Percentiles rank a stretch among this genome's conserved stretches.
Evolutionary conservation across 2,888 invertebrate species (phyloP).

Genomic region (Laothoe populi): DNA sequence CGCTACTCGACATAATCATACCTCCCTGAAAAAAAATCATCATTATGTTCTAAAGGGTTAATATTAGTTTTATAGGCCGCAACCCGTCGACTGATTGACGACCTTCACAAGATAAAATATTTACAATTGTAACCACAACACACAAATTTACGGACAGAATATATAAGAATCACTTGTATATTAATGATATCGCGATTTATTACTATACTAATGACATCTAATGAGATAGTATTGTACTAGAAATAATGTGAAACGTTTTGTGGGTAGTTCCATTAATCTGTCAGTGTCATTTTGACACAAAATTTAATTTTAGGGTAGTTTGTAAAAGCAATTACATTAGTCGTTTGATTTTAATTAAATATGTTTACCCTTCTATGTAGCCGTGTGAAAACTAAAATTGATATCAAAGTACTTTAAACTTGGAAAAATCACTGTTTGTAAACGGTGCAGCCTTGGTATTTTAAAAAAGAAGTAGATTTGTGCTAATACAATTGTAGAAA

Average conservation of each 20-base stretch:
- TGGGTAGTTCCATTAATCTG: conserved; percentile 33
- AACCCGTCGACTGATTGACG: conserved; percentile 47
- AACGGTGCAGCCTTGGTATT: too few relatives aligned
- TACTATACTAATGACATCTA: conserved; percentile 40
- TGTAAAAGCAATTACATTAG: too few relatives aligned
- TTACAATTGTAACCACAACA: conserved; percentile 34
- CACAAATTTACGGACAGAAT: neutral
- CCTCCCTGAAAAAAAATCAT: too few relatives aligned
- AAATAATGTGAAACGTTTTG: conserved; percentile 10
- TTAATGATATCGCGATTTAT: conserved; percentile 41
- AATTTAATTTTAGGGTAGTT: neutral
- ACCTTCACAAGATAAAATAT: conserved; percentile 48
- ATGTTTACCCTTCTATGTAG: too few relatives aligned
- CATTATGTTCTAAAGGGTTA: neutral
- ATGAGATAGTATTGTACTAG: conserved; percentile 13
- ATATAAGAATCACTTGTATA: conserved; percentile 14
- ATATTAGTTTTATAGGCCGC: conserved; percentile 36
- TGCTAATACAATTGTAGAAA: too few relatives aligned
- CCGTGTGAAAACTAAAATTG: too few relatives aligned
- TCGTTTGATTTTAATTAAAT: too few relatives aligned
- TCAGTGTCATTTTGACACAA: neutral
- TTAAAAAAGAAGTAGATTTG: too few relatives aligned
- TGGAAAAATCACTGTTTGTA: too few relatives aligned
- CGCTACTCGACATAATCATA: too few relatives aligned
- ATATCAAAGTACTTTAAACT: too few relatives aligned